Evolutionary conservation across 2,797 vertebrate genomes (phyloP).

Genomic region (Eulemur rubriventer): DNA sequence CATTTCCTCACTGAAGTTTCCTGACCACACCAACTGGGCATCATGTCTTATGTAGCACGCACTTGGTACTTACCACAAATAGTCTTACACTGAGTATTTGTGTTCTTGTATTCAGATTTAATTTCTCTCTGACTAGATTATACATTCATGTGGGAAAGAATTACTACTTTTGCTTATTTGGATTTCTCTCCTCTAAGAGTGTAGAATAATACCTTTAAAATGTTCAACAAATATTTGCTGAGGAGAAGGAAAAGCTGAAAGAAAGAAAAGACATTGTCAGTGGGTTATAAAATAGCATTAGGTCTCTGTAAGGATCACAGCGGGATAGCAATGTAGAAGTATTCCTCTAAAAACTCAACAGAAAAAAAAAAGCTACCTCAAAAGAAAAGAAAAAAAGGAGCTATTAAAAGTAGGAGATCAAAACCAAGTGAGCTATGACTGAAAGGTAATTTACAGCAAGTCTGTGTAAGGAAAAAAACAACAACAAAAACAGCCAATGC

Average conservation of each 20-base stretch:
- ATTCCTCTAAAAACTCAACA: slow-evolving; percentile 52
- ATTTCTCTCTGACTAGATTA: neutral
- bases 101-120: neutral
- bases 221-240: slow-evolving; percentile 54
- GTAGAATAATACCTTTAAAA: slow-evolving; percentile 46
- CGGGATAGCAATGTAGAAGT: neutral
- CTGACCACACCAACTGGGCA: neutral
- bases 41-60: neutral
- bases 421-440: slow-evolving; percentile 63
- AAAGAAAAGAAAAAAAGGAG: slow-evolving; percentile 65
- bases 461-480: neutral
- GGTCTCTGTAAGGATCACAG: slow-evolving; percentile 45
- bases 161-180: slow-evolving; percentile 9
- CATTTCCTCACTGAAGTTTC: neutral
- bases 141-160: slow-evolving; percentile 8
- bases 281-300: slow-evolving; percentile 50
- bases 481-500: neutral
- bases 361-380: slow-evolving; percentile 6
- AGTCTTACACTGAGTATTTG: neutral
- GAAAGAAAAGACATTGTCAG: slow-evolving; percentile 18
- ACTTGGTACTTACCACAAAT: neutral
- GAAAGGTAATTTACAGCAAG: slow-evolving; percentile 74
- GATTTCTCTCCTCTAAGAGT: slow-evolving; percentile 10
- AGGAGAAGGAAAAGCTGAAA: slow-evolving; percentile 46
- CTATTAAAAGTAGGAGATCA: slow-evolving; percentile 72